Evolutionary conservation across 2,888 invertebrate genomes (phyloP), one percentile per base, ranked within the genome.

Genomic region (Amorpha juglandis): DNA sequence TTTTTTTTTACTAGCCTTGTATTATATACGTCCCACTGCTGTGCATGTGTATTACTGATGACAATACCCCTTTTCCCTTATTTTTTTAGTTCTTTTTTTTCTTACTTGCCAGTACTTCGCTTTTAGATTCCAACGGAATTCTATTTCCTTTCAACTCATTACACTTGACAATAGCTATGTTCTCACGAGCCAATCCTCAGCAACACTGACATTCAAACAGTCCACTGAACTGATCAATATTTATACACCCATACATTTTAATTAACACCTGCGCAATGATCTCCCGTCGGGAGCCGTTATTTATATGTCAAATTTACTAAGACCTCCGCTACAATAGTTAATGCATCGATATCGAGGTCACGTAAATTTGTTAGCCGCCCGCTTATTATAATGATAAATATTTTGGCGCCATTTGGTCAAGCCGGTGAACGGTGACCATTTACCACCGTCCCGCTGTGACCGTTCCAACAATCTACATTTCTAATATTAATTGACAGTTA

Each of bases 221-320:
- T 38, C 27, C 14, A 27, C 19, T 42, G 58, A 58, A 58, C 58
- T 58, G 48, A 65, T 65, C 52, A 65, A 58, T 65, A 58, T 58
- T 42, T 58, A 76, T 73, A 76, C 72, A 72, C 64, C 62, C 63
- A 70, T 70, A 53, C 69, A 71, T 74, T 80, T 74, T 73, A 78
- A 81, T 81, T 79, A 78, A 75, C 80, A 77, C 78, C 74, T 75
- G 69, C 71, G 69, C 74, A 68, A 69, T 69, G 71, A 71, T 71
- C 55, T 58, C 55, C 48, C 58, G 58, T 65, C 42, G 48, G n/a
- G 70, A 74, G 66, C 70, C 68, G 67, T 68, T 68, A 71, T 71
- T 69, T 69, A 69, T 69, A 71, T 69, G 68, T 71, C 77, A 73
- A 77, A 71, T 73, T 58, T 58, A 58, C 58, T 38, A 58, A 58